A percentile compares a stretch with the other conserved stretches of the same genome.
Evolutionary conservation across 1,140 invertebrate species (phyloP).

Genomic region (Epicauta chinensis): DNA sequence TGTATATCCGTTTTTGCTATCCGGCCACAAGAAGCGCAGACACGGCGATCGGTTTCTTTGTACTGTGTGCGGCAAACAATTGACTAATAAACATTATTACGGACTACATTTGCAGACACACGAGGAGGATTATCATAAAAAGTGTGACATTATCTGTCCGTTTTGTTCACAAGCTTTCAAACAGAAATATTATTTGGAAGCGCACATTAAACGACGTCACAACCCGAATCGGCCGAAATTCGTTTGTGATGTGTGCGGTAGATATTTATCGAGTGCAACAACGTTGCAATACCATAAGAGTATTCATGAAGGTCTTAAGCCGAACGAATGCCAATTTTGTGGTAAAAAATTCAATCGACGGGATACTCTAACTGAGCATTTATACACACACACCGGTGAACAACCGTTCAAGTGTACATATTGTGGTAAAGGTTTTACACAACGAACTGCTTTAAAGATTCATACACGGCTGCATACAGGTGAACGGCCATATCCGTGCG

Average conservation of each 20-base stretch:
- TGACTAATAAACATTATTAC: background rate
- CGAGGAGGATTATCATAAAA: background rate
- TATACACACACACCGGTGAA: constrained; percentile 40
- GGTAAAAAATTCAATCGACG: constrained; percentile 46
- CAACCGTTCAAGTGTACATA: constrained; percentile 40
- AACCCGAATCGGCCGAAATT: background rate
- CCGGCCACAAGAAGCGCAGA: no score
- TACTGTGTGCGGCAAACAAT: no score
- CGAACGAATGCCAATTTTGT: constrained; percentile 52
- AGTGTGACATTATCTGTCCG: background rate
- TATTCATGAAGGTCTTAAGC: constrained; percentile 26
- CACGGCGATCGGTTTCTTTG: no score
- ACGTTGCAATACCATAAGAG: constrained; percentile 53
- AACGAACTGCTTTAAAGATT: constrained; percentile 49
- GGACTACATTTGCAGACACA: background rate
- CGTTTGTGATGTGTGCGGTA: constrained; percentile 48
- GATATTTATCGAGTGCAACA: constrained; percentile 52
- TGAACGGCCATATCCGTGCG: constrained; percentile 52
- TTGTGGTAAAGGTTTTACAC: constrained; percentile 50
- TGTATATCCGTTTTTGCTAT: no score
- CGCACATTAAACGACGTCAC: background rate
- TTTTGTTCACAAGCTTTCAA: background rate
- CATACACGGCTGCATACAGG: constrained; percentile 50
- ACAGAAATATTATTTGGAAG: background rate
- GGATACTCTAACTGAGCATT: constrained; percentile 41